Percentiles rank a stretch among this genome's conserved stretches.
phyloP scores from a whole-genome alignment of 2,113 vertebrate genomes.

The Alces alces region DNA sequence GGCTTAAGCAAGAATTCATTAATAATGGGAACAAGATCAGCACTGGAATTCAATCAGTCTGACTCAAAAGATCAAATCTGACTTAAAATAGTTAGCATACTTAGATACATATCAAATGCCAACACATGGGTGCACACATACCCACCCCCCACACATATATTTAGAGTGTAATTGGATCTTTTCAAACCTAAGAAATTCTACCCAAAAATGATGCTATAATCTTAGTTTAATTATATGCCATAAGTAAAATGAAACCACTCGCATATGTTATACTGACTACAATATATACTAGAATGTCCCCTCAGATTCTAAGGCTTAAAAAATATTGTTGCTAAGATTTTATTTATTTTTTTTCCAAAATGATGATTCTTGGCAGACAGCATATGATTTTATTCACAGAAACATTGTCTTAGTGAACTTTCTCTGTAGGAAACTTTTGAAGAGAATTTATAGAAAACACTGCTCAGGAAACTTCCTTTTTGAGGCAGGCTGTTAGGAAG shows the following conservation, averaged over 20 bases:
- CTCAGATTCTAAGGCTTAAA: slow-evolving; percentile 45
- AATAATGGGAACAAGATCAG: not conserved
- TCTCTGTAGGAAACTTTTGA: slow-evolving; percentile 63
- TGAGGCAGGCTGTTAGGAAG: slow-evolving; percentile 41
- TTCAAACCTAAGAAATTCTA: not conserved
- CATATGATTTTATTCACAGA: slow-evolving; percentile 58
- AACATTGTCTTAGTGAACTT: slow-evolving; percentile 61
- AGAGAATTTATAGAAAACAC: slow-evolving; percentile 65
- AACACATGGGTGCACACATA: not conserved
- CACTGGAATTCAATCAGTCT: not conserved
- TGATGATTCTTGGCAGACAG: slow-evolving; percentile 59
- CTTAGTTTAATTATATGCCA: not conserved
- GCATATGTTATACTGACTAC: not conserved
- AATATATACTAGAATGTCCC: not conserved
- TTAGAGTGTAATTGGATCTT: not conserved
- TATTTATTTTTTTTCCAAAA: slow-evolving; percentile 50
- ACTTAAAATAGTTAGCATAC: not conserved
- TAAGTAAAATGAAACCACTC: not conserved
- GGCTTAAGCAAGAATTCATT: not conserved
- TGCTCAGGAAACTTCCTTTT: slow-evolving; percentile 62
- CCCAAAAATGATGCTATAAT: not conserved
- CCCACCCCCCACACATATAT: rapidly evolving
- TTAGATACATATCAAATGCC: not conserved
- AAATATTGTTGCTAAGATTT: slow-evolving; percentile 56
- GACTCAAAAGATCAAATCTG: not conserved